Percentiles rank a stretch among this genome's conserved stretches.
Evolutionary conservation across 2,113 vertebrate species (phyloP).

Genomic region (Salvelinus sp.): DNA sequence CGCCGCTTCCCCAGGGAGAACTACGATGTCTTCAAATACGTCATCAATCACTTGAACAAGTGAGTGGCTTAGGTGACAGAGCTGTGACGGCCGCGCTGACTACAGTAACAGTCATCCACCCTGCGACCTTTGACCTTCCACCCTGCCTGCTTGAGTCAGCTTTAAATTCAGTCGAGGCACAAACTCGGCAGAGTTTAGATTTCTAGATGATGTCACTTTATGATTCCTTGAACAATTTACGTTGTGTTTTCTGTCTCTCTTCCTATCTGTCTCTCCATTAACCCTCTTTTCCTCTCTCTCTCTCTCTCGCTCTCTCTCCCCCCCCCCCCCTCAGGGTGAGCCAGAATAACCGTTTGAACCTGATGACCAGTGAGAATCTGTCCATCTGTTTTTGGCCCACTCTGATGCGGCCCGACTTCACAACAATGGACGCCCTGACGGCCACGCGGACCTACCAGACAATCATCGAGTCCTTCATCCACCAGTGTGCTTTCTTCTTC

Average conservation of each 20-base stretch:
- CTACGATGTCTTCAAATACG: constrained; percentile 95
- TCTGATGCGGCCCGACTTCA: constrained; percentile 90
- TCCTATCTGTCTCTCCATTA: no score
- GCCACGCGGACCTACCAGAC: constrained; percentile 94
- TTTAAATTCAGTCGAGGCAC: no score
- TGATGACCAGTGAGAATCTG: constrained; percentile 96
- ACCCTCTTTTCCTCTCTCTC: no score
- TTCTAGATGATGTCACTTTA: no score
- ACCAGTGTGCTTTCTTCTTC: constrained; percentile 93
- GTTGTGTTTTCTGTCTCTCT: no score
- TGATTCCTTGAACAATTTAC: no score
- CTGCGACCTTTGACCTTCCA: background rate
- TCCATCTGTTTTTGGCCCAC: constrained; percentile 98
- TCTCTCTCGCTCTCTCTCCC: no score
- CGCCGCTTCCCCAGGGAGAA: constrained; percentile 91
- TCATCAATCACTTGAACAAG: constrained; percentile 92
- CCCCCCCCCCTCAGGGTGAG: constrained; percentile 77
- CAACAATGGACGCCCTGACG: constrained; percentile 93
- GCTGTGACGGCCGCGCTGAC: constrained; percentile 28
- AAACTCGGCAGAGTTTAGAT: no score
- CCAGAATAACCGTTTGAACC: constrained; percentile 85
- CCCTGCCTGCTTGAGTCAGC: no score
- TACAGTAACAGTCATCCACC: background rate
- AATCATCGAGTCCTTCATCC: constrained; percentile 97
- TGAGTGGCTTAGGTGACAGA: constrained; percentile 63